These are phyloP conservation scores for Scortum barcoo DNA, from an alignment of 2,113 vertebrate species.

Conservation along the genomic window DNA sequence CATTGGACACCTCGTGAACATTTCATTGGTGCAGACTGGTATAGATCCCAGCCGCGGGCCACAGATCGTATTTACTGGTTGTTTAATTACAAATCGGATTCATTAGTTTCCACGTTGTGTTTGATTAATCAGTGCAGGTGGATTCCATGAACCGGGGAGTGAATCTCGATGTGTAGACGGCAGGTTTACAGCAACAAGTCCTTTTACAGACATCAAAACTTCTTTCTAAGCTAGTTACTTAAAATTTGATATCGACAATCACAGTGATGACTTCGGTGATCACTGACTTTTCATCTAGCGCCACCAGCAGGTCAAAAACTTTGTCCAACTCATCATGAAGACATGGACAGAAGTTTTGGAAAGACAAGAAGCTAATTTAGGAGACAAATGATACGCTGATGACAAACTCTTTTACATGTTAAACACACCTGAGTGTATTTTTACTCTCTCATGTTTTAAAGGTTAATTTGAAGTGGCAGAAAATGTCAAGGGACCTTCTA, in stretches of 20 bases:
- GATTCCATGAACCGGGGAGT: neutral
- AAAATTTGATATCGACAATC: neutral
- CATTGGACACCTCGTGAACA: neutral
- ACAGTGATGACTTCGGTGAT: neutral
- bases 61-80: conserved; percentile 42
- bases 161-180: neutral
- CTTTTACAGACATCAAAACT: neutral
- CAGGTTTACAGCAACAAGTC: no score
- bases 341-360: neutral
- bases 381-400: neutral
- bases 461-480: neutral
- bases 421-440: neutral
- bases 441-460: neutral
- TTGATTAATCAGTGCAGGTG: conserved; percentile 35
- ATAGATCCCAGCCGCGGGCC: conserved; percentile 58
- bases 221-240: no score
- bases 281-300: no score
- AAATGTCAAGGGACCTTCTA: neutral
- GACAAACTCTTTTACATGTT: neutral
- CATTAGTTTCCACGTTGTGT: conserved; percentile 40
- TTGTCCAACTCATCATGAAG: neutral
- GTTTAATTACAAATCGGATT: conserved; percentile 64
- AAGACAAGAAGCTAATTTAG: neutral
- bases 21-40: conserved; percentile 31
- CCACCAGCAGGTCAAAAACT: neutral